phyloP scores from a whole-genome alignment of 1,140 invertebrate species.

The Magallana gigas region DNA sequence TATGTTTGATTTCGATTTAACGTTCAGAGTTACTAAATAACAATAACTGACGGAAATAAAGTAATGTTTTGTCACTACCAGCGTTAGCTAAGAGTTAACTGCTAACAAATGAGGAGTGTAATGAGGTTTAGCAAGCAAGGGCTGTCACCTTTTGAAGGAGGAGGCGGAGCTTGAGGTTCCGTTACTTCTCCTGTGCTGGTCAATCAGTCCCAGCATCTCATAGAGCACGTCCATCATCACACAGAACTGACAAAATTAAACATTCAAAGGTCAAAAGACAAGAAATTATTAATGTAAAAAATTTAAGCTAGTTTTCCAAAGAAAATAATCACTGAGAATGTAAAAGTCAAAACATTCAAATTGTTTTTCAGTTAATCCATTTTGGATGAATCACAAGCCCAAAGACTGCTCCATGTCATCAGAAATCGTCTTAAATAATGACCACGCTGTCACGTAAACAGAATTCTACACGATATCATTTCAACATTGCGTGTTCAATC shows the following conservation, averaged over 20 bases:
- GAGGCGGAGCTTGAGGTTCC: constrained; percentile 67
- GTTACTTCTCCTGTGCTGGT: constrained; percentile 82
- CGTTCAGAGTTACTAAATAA: no score
- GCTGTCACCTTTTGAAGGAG: constrained; percentile 67
- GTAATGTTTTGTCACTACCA: no score
- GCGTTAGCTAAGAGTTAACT: no score
- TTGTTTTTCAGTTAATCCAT: neutral
- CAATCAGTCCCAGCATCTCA: constrained; percentile 95
- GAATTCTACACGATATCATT: neutral
- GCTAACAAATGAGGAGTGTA: no score
- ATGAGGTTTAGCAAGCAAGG: no score
- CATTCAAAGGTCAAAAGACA: no score
- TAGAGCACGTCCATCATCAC: constrained; percentile 92
- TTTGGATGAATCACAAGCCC: neutral
- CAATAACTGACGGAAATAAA: no score
- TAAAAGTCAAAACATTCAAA: neutral
- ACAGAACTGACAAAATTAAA: constrained; percentile 82
- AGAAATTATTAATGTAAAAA: no score
- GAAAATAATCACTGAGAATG: no score
- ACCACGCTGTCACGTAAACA: neutral
- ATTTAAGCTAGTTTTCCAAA: no score
- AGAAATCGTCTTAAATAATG: neutral
- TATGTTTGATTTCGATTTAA: no score
- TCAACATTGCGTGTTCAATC: neutral
- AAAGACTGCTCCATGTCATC: neutral